Base-by-base conservation (phyloP, 2,888 invertebrate species). In the Xestia ashworthii region DNA sequence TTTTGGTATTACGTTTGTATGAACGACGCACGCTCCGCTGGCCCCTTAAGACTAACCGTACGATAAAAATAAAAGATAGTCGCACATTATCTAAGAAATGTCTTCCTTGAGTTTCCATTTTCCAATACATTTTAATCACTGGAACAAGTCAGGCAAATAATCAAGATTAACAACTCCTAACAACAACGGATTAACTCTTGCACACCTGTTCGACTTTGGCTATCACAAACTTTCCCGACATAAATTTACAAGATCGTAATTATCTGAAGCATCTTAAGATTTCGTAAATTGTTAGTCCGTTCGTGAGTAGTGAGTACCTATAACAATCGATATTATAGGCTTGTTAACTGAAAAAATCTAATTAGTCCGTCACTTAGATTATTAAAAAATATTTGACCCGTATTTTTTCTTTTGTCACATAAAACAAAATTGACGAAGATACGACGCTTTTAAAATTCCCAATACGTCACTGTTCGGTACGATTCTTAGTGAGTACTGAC, bases 181-280 rank as follows among this genome's bases (percentile, higher is more conserved):
- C 53, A 64, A n/a, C 25, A 55, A 46, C 19, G 9, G 46, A 80
- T 12, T 46, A 46, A 46, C 19, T 44, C 19, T 25, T 22, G 41
- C 19, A 19, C 41, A 55, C 46, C 11, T n/a, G 25, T n/a, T 48
- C 19, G 8, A 71, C 14, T 41, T 64, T 19, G 8, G 1, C 19
- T 44, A 32, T 44, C 14, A n/a, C 4, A 58, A 78, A 77, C 50
- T 79, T 65, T 71, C 48, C 48, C 71, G 71, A 71, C 77, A 48
- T 53, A 44, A 19, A 38, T 44, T 50, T 50, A 32, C 41, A 66
- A 78, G 19, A 53, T 50, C n/a, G 9, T 65, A 65, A 65, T n/a
- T 65, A 65, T 65, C 44, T 44, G 44, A 44, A 44, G 44, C n/a
- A 65, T n/a, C 64, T 41, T 64, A 41, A 6, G 5, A 38, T 19